These are phyloP conservation scores for Pelvicachromis taeniatus DNA, from an alignment of 2,113 vertebrate genomes.

Conservation along the genomic window DNA sequence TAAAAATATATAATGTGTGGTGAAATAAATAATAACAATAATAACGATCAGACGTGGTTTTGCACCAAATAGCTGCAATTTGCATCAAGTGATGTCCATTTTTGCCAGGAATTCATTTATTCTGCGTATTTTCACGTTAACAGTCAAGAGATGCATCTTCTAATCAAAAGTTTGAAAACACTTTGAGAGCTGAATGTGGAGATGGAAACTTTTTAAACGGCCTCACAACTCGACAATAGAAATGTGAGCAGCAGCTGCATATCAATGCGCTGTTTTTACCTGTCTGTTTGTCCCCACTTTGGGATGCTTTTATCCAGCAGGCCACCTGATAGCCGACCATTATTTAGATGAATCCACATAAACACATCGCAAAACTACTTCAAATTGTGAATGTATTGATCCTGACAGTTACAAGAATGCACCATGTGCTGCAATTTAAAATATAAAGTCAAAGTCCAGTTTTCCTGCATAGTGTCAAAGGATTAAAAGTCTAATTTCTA, in stretches of 20 bases:
- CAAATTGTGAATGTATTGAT: slow-evolving; percentile 53
- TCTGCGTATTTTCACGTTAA: slow-evolving; percentile 46
- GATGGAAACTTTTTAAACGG: slow-evolving; percentile 62
- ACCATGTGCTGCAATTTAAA: slow-evolving; percentile 12
- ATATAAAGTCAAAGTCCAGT: slow-evolving; percentile 9
- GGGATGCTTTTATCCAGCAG: slow-evolving; percentile 55
- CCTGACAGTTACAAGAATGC: slow-evolving; percentile 22
- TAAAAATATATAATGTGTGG: neutral
- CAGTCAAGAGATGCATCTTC: slow-evolving; percentile 46
- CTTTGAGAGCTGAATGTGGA: slow-evolving; percentile 26
- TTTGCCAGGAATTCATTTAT: slow-evolving; percentile 40
- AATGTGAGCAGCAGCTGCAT: slow-evolving; percentile 54
- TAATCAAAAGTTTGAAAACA: slow-evolving; percentile 54
- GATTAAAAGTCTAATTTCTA: neutral
- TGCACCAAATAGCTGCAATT: slow-evolving; percentile 49
- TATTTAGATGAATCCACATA: slow-evolving; percentile 60
- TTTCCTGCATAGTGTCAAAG: neutral
- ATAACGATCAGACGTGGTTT: slow-evolving; percentile 28
- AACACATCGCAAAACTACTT: slow-evolving; percentile 50
- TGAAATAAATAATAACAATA: slow-evolving; percentile 1
- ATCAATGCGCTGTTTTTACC: slow-evolving; percentile 50
- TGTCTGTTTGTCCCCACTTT: slow-evolving; percentile 63
- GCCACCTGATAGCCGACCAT: slow-evolving; percentile 35
- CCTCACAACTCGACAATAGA: slow-evolving; percentile 48
- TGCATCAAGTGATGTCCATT: slow-evolving; percentile 41